Base-by-base conservation (phyloP, 2,888 invertebrate genomes). In the Ectobius pallidus region DNA sequence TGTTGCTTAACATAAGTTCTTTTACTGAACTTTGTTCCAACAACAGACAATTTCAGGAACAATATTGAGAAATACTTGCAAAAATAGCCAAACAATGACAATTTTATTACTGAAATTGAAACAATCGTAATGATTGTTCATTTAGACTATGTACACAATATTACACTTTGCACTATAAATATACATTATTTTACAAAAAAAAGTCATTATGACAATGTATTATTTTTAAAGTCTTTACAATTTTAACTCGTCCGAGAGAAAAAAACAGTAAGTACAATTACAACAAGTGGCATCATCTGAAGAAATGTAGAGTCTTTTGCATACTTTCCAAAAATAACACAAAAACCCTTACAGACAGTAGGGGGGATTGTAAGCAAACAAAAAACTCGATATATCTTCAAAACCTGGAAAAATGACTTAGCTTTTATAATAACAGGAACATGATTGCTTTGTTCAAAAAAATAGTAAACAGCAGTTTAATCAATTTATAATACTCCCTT, bases 31-130 rank as follows among this genome's bases (percentile, higher is more conserved):
- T 42, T 44, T 68, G 69, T 63, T 68, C 46, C 52, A 34, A 55
- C 27, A 74, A 74, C 71, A 74, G 30, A 63, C 63, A 71, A 34
- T 72, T 65, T 44, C 69, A 76, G 74, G 74, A 73, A 76, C 73
- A 76, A 74, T 69, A 70, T 74, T 30, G 20, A 46, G 62, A n/a
- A 68, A 72, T 76, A 74, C 73, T 76, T 76, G 76, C 71, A 76
- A 76, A 76, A 76, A 76, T 76, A 76, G 76, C 73, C 76, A 76
- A 71, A 74, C 61, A 74, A 76, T 74, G 76, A 76, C 76, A 76
- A 74, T 73, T 75, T 76, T 76, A 76, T 76, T 74, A 65, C 70
- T 62, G 69, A 72, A 74, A 72, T 73, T 72, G n/a, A 73, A 74
- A 76, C 72, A 74, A 70, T 74, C 73, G 72, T 72, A 75, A 65